phyloP scores from a whole-genome alignment of 2,888 invertebrate species.

The Mesorhabditis spiculigera region DNA sequence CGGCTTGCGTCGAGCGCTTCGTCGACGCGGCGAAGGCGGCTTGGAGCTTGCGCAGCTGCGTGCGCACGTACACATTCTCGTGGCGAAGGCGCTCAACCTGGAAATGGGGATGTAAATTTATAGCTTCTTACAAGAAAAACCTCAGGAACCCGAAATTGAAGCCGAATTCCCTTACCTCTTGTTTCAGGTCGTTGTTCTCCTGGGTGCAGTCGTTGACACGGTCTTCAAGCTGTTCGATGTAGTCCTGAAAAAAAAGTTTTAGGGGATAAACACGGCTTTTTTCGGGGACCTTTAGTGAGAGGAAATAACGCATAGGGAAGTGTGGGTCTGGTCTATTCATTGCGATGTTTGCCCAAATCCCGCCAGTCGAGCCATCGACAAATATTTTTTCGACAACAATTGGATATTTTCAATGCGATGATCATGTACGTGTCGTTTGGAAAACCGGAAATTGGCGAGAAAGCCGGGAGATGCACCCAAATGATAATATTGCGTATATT shows the following conservation, averaged over 20 bases:
- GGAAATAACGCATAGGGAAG: not conserved
- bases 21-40: conserved; percentile 61
- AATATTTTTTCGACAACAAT: too few relatives aligned
- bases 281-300: not conserved
- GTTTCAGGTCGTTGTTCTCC: conserved; percentile 79
- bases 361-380: too few relatives aligned
- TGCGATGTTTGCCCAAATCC: too few relatives aligned
- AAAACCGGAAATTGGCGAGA: too few relatives aligned
- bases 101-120: conserved; percentile 6
- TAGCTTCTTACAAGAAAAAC: too few relatives aligned
- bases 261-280: not conserved
- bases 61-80: conserved; percentile 66
- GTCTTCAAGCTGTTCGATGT: conserved; percentile 56
- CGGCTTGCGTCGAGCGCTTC: conserved; percentile 51
- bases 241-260: conserved; percentile 42
- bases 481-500: too few relatives aligned
- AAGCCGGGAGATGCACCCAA: too few relatives aligned
- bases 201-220: conserved; percentile 78
- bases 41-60: conserved; percentile 80
- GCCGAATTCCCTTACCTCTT: conserved; percentile 62
- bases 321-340: too few relatives aligned
- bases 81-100: conserved; percentile 42
- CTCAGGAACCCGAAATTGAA: too few relatives aligned
- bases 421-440: too few relatives aligned
- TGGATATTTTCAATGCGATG: too few relatives aligned